Base-by-base conservation (phyloP, 2,113 vertebrate species). In the Glareola pratincola region DNA sequence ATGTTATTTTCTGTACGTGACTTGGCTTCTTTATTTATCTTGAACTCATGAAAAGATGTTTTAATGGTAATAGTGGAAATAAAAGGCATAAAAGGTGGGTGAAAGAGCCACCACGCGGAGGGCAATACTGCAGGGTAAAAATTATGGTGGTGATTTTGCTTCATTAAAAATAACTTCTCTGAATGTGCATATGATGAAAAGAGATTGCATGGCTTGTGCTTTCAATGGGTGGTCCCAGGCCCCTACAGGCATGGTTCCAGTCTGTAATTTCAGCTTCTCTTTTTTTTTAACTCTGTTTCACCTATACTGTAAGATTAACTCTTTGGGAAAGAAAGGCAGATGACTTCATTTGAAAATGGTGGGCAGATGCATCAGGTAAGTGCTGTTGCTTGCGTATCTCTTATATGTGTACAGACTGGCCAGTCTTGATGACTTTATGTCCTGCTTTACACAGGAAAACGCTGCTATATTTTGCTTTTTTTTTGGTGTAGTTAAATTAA, bases 181-280 rank as follows among this genome's bases (percentile, higher is more conserved):
- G 39, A 63, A 8, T 23, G 32, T 12, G 5, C 4, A 4, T 37
- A 6, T 20, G 29, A 48, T 54, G 29, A 63, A 57, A 71, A 74
- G 14, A 41, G 11, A 3, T 11, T 67, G 9, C 3, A 5, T 18
- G 48, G 45, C 5, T 91, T 68, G 4, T 73, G 13, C 7, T 34
- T 17, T 1, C 1, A 15, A 16, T 41, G 34, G 7, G 12, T 66
- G 27, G 27, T 27, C 14, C 34, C 2, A 3, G 19, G 2, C 22
- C 24, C 51, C 19, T 57, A 51, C 30, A 53, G 41, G 21, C 17
- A 50, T 27, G 45, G 59, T 45, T 81, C 18, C 16, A 34, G 8
- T 9, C 23, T 64, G 34, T 26, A 80, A 43, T 34, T 72, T 76
- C 56, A 82, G 30, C 32, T 66, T 57, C 18, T 54, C 34, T 69